Percentiles rank a stretch among this genome's conserved stretches.
phyloP scores from a whole-genome alignment of 2,797 vertebrate genomes.

The Sebastes nivosus region DNA sequence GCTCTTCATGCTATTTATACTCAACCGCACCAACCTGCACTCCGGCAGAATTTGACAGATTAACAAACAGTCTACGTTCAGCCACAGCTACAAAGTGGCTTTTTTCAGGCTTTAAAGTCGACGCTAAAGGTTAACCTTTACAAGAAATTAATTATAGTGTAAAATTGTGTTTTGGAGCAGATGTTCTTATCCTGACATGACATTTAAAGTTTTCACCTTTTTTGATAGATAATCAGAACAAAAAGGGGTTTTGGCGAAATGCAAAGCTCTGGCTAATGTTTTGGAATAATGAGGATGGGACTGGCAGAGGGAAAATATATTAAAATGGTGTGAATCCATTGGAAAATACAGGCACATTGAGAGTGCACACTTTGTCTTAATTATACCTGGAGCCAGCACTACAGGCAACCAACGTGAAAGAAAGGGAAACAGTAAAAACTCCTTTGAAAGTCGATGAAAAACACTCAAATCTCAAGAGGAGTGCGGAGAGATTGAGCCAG shows the following conservation, averaged over 20 bases:
- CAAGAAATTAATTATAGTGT: neutral
- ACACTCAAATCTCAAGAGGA: slow-evolving; percentile 45
- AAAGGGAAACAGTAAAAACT: slow-evolving; percentile 34
- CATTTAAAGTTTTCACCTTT: neutral
- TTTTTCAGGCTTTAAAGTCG: slow-evolving; percentile 10
- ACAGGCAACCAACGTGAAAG: neutral
- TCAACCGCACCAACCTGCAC: slow-evolving; percentile 11
- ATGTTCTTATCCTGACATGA: neutral
- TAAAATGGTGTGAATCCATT: neutral
- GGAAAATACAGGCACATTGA: neutral
- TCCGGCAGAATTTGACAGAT: slow-evolving; percentile 19
- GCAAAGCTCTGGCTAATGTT: neutral
- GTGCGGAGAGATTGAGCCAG: slow-evolving; percentile 26
- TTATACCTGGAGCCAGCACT: slow-evolving; percentile 12
- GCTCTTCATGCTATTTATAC: slow-evolving; percentile 61
- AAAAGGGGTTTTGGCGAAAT: neutral
- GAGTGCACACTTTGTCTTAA: slow-evolving; percentile 14
- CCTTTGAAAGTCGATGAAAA: slow-evolving; percentile 63
- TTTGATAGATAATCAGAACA: neutral
- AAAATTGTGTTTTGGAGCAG: neutral
- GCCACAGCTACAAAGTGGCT: slow-evolving; percentile 13
- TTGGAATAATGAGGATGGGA: neutral
- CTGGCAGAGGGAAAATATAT: neutral
- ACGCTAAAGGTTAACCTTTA: slow-evolving; percentile 2
- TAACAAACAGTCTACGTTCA: slow-evolving; percentile 7